Evolutionary conservation across 2,797 vertebrate species (phyloP).

Genomic region (Galago senegalensis): DNA sequence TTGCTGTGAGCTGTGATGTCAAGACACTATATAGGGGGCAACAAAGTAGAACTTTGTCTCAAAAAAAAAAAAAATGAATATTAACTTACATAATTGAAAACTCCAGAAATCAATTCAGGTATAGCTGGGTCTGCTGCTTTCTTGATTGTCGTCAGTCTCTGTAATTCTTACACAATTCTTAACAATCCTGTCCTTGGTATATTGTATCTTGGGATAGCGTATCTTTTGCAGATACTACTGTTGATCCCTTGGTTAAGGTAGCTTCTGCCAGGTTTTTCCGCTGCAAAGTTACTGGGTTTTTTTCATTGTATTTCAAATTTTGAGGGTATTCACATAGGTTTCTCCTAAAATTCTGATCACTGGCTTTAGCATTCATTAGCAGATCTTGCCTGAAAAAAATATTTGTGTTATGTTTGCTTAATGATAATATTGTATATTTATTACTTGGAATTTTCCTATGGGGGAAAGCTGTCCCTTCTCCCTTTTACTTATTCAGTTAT

Average conservation of each 20-base stretch:
- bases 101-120: not conserved
- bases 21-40: too few species aligned
- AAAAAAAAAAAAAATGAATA: not conserved
- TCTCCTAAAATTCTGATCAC: not conserved
- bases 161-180: not conserved
- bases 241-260: too few species aligned
- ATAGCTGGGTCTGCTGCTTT: not conserved
- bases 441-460: not conserved
- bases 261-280: not conserved
- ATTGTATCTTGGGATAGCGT: rapidly evolving
- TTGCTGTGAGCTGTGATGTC: too few species aligned
- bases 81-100: not conserved
- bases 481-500: not conserved
- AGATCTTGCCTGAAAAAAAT: not conserved
- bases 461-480: not conserved
- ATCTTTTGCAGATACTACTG: too few species aligned
- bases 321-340: too few species aligned
- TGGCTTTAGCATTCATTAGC: not conserved
- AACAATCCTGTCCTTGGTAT: too few species aligned
- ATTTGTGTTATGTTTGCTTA: not conserved
- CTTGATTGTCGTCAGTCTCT: not conserved
- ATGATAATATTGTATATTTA: not conserved
- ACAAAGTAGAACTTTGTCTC: too few species aligned
- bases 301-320: not conserved
- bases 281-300: not conserved